Evolutionary conservation across 2,113 vertebrate genomes (phyloP).

Genomic region (Gallinago media): DNA sequence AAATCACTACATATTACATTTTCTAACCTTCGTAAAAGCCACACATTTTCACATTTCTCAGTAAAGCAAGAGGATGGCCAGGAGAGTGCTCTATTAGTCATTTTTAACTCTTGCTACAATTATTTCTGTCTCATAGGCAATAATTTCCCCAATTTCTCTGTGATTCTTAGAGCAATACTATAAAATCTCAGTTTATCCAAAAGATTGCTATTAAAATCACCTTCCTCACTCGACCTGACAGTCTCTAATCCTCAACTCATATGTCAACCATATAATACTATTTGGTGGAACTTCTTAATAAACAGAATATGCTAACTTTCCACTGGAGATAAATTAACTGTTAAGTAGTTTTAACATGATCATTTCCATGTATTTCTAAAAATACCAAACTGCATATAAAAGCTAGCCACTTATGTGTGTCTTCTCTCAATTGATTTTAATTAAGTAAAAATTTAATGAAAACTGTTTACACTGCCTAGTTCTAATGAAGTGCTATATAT

Average conservation of each 20-base stretch:
- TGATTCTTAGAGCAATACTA: neutral
- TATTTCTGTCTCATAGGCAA: neutral
- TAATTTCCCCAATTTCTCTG: neutral
- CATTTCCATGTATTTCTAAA: neutral
- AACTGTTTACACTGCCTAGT: neutral
- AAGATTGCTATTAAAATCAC: neutral
- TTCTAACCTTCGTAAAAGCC: neutral
- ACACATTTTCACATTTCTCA: neutral
- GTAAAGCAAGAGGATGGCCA: neutral
- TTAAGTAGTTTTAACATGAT: neutral
- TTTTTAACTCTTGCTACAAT: neutral
- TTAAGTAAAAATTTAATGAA: neutral
- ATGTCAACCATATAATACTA: neutral
- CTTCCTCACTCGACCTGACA: neutral
- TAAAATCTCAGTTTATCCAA: neutral
- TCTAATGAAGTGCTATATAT: neutral
- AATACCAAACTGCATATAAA: neutral
- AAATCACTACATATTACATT: neutral
- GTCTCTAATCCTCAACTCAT: neutral
- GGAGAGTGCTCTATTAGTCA: neutral
- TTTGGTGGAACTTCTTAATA: neutral
- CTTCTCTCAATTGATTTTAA: neutral
- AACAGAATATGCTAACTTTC: neutral
- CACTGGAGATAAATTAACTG: neutral
- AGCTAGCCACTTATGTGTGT: neutral